Base-by-base conservation (phyloP, 2,113 vertebrate genomes). In the Amphiprion percula region DNA sequence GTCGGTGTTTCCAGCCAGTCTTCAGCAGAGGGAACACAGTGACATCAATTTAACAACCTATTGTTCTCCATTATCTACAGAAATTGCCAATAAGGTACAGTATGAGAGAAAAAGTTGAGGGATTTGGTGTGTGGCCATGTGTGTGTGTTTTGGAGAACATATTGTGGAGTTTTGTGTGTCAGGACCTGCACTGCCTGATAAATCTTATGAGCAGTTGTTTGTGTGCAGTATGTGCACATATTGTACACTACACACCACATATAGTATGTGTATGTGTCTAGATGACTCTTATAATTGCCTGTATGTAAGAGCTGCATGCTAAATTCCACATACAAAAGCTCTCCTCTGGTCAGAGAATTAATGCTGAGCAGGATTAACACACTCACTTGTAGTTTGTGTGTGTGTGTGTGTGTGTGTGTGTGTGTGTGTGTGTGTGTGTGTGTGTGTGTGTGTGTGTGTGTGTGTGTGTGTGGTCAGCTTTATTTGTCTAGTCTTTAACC, bases 21-120 rank as follows among this genome's bases (percentile, higher is more conserved):
- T 53, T 74, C 54, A 68, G 61, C 59, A 50, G 67, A 70, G 33
- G 21, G 41, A 68, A 74, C 58, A 76, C 67, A 72, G 82, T 58
- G 28, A 67, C 69, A 76, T 80, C 88, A 80, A 90, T 90, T 90
- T 88, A 77, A 68, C 68, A 82, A 61, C 26, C 80, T 73, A 80
- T 71, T 71, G 75, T 82, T 79, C 74, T 90, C 84, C 59, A 79
- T 90, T 90, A 92, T 83, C 85, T 77, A 49, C 60, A 85, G 84
- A 88, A 89, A 92, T 92, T 88, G 83, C 74, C 87, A 89, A 90
- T 88, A 90, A 83, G 55, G 66, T 84, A 58, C 69, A 78, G 74
- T 56, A 60, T 74, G 79, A 67, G 41, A 15, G 69, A 39, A 39
- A 63, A 44, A 24, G 62, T 67, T 62, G 52, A 65, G 50, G 83